Base-by-base conservation (phyloP, 2,888 invertebrate genomes). In the Unio pictorum region DNA sequence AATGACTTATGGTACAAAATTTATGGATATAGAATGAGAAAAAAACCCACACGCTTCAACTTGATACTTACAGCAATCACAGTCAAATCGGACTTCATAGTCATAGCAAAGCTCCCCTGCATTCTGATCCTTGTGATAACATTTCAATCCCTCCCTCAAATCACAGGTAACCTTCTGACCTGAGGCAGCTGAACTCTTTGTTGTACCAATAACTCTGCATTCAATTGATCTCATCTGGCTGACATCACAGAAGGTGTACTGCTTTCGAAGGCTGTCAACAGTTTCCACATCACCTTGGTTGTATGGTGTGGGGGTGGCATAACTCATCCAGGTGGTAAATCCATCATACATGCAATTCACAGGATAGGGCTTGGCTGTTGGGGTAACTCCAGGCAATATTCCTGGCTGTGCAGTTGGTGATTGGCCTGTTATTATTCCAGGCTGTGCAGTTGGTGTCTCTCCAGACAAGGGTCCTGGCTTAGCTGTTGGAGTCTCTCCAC, bases 291-390 rank as follows among this genome's bases (percentile, higher is more conserved):
- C 89, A 11, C 88, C 87, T 18, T 76, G 78, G 67, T 84, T 86
- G 68, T 76, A 75, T n/a, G 73, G 73, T 30, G 86, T 80, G 4
- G 88, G 87, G 1, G 77, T 73, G 34, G 77, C 77, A 6, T 81
- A 91, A 89, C 94, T 95, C 77, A 95, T 91, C 96, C 96, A 96
- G n/a, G 91, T 89, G 0, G 94, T 94, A 95, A 96, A 96, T 0
- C 96, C 96, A 4, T 92, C 89, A 61, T 91, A 90, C 4, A 79
- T 55, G 83, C 96, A 95, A 56, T 91, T 84, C 0, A 74, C 30
- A 57, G 65, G 28, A 17, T 28, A 20, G 55, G 78, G 70, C 59
- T 67, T 17, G 15, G 67, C 66, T 60, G 69, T 65, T 61, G 70
- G 61, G 18, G 61, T 62, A 15, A 55, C 57, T 59, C 58, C 66